phyloP scores from a whole-genome alignment of 1,140 invertebrate species.

The Leptopilina clavipes region DNA sequence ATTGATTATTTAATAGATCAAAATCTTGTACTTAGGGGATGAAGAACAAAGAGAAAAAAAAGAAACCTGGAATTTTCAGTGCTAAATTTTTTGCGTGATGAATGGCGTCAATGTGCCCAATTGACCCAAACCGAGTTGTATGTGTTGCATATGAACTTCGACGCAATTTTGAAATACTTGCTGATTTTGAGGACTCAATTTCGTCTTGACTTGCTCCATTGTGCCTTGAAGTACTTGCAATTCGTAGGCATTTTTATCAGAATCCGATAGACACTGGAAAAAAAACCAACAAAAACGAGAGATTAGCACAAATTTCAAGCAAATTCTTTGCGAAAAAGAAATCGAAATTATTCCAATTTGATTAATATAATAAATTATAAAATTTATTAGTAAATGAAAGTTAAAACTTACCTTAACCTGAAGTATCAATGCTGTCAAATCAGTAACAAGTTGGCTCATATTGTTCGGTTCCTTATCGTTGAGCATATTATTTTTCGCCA shows the following conservation, averaged over 20 bases:
- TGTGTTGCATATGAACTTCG: conserved; percentile 94
- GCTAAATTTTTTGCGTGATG: conserved; percentile 71
- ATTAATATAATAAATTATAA: too few relatives aligned
- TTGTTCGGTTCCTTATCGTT: conserved; percentile 76
- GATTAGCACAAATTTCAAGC: background rate
- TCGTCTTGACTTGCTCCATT: conserved; percentile 90
- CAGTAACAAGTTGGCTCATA: conserved; percentile 87
- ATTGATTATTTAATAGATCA: background rate
- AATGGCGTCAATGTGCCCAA: conserved; percentile 70
- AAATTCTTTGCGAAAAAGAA: background rate
- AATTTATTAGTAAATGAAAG: too few relatives aligned
- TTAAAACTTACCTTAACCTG: conserved; percentile 85
- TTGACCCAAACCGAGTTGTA: conserved; percentile 88
- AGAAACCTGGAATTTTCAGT: conserved; percentile 36
- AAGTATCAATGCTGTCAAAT: conserved; percentile 92
- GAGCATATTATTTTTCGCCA: conserved; percentile 84
- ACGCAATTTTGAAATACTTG: conserved; percentile 91
- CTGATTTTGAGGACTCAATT: conserved; percentile 85
- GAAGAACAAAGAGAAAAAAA: background rate
- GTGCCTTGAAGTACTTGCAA: conserved; percentile 94
- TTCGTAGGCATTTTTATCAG: conserved; percentile 93
- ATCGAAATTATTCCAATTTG: too few relatives aligned
- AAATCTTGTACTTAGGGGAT: background rate
- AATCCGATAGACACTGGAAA: conserved; percentile 88
- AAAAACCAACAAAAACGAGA: conserved; percentile 42